Conservation (phyloP, 2,888 invertebrate genomes). For the Sinodicranocentrus sp. region DNA sequence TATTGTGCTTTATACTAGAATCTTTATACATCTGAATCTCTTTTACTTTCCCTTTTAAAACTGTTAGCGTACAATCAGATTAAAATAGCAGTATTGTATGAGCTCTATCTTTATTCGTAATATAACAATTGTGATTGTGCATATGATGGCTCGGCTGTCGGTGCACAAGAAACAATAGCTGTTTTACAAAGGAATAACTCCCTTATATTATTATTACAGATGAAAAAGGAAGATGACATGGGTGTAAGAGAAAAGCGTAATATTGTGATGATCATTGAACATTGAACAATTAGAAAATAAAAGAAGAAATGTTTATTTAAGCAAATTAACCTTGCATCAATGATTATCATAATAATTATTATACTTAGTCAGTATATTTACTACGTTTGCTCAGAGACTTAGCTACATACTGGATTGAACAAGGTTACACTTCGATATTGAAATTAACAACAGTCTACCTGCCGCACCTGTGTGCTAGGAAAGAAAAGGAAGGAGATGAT, state of each 20-base stretch:
- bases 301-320: constrained; percentile 48
- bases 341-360: constrained; percentile 8
- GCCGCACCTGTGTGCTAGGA: not conserved
- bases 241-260: constrained; percentile 5
- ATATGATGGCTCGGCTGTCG: not conserved
- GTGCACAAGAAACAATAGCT: not conserved
- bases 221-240: constrained; percentile 35
- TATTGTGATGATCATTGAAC: not conserved
- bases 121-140: not conserved
- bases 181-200: not conserved
- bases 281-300: constrained; percentile 17
- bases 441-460: not conserved
- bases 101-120: not conserved
- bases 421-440: not conserved
- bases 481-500: not conserved
- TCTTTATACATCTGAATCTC: not conserved
- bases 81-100: not conserved
- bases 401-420: not conserved
- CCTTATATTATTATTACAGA: not conserved
- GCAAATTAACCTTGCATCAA: constrained; percentile 41
- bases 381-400: not conserved
- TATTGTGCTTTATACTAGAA: not conserved
- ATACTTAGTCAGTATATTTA: constrained; percentile 4
- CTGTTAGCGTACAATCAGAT: not conserved
- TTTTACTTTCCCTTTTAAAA: constrained; percentile 8